Evolutionary conservation across 2,888 invertebrate genomes (phyloP).

Genomic region (Campaea margaritaria): DNA sequence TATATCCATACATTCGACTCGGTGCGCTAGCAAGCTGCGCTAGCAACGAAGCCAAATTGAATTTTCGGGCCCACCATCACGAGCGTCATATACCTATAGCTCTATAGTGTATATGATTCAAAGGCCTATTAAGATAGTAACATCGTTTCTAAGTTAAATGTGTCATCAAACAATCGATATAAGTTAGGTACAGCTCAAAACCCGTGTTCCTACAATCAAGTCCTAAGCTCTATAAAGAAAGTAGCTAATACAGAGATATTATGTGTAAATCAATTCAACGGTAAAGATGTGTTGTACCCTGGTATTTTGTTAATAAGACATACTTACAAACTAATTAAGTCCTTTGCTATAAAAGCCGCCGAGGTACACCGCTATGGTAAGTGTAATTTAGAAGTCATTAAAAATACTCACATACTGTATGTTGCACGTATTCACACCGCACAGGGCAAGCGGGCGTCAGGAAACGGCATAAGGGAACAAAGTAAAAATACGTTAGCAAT

Average conservation of each 20-base stretch:
- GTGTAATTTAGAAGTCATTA: slow-evolving; percentile 49
- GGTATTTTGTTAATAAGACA: slow-evolving; percentile 50
- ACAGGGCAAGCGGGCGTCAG: slow-evolving; percentile 43
- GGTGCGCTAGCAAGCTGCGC: slow-evolving; percentile 22
- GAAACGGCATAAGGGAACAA: slow-evolving; percentile 58
- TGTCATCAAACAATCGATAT: not conserved
- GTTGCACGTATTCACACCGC: slow-evolving; percentile 51
- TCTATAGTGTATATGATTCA: too few relatives aligned
- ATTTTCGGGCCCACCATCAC: not conserved
- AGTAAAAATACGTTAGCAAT: slow-evolving; percentile 44
- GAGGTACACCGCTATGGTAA: slow-evolving; percentile 40
- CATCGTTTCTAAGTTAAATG: not conserved
- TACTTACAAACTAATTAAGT: slow-evolving; percentile 48
- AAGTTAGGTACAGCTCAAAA: not conserved
- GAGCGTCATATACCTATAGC: too few relatives aligned
- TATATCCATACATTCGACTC: slow-evolving; percentile 33
- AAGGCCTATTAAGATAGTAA: not conserved
- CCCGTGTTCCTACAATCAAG: too few relatives aligned
- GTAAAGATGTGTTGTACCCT: slow-evolving; percentile 3
- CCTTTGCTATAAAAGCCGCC: slow-evolving; percentile 44
- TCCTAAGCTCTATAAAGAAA: too few relatives aligned
- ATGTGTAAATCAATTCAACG: too few relatives aligned
- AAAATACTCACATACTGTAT: slow-evolving; percentile 74
- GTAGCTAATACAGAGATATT: too few relatives aligned
- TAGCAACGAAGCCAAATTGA: slow-evolving; percentile 29